Evolutionary conservation across 2,113 vertebrate species (phyloP), one percentile per base, ranked within the genome.

Genomic region (Pteruthius melanotis): DNA sequence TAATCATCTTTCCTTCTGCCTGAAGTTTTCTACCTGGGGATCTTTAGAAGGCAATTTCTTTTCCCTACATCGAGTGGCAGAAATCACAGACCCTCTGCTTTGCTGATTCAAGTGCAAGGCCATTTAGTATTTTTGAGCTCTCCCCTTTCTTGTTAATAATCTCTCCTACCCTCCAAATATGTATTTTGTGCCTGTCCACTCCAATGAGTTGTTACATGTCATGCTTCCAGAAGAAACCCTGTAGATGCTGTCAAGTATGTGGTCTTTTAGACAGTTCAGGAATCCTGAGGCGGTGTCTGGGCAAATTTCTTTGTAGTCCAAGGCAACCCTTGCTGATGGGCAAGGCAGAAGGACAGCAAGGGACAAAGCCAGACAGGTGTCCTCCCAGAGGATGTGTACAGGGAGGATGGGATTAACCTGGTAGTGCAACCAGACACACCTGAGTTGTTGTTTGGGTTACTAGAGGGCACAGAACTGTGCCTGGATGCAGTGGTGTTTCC

Each of bases 31-130:
- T 83, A 63, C 71, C 54, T 40, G 31, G 83, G 77, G 64, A 83
- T 77, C 57, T 96, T 89, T 45, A 80, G 82, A 93, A 96, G 45
- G 80, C 60, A 85, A 56, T 92, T 92, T 94, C 6, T 88, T 84
- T 87, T 50, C 66, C 69, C 20, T 81, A 2, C 76, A 85, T 87
- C 1, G 33, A 78, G 85, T 84, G 74, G 28, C 8, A 13, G 61
- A 76, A 92, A 76, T 88, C 39, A 53, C 49, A 54, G 30, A 50
- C 17, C 6, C 23, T 92, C 84, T 31, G 24, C 54, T 88, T 80
- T 77, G 37, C 60, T 49, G 66, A 61, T 81, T 78, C 47, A 18
- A 8, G 13, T 53, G 53, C 11, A 72, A 75, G 9, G 20, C 35
- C 26, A 54, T 76, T 82, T 59, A 54, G 13, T 40, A 23, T 71